Percentiles rank a stretch among this genome's conserved stretches.
These are phyloP conservation scores for Chionomys nivalis DNA, from an alignment of 2,113 vertebrate genomes.

Conservation along the genomic window DNA sequence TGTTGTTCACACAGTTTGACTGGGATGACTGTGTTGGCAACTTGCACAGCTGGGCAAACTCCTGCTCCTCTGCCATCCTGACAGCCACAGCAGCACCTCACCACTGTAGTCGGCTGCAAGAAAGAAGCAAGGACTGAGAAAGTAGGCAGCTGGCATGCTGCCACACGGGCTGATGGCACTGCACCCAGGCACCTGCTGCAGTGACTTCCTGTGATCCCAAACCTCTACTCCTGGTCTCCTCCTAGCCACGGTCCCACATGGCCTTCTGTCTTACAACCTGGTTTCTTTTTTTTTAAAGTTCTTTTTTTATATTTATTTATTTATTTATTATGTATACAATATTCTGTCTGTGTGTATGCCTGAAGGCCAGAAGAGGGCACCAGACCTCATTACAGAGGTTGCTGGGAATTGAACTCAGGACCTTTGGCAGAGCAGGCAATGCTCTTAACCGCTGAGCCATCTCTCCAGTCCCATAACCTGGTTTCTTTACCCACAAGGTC, in stretches of 20 bases:
- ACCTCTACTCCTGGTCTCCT: not conserved
- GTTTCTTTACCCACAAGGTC: not conserved
- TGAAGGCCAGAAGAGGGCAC: too few species aligned
- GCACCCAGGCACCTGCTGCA: not conserved
- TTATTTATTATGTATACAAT: too few species aligned
- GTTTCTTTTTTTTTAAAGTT: too few species aligned
- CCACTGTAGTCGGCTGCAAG: constrained; percentile 71
- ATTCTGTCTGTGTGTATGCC: too few species aligned
- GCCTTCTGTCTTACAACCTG: constrained; percentile 20
- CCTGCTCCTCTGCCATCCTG: constrained; percentile 91
- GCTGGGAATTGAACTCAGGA: too few species aligned
- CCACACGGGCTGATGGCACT: not conserved
- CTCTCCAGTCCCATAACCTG: too few species aligned
- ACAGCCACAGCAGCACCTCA: constrained; percentile 57
- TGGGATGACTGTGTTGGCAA: constrained; percentile 76
- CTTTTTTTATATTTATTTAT: too few species aligned
- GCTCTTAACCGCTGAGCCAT: too few species aligned
- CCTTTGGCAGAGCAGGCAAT: too few species aligned
- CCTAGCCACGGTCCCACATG: not conserved
- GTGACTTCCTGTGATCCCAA: not conserved
- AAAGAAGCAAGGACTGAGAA: not conserved
- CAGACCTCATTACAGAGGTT: too few species aligned
- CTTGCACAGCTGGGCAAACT: constrained; percentile 81
- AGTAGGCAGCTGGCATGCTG: too few species aligned
- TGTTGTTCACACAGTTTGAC: constrained; percentile 86